Evolutionary conservation across 1,140 invertebrate genomes (phyloP), one percentile per base, ranked within the genome.

Genomic region (Stratiolaelaps scimitus): DNA sequence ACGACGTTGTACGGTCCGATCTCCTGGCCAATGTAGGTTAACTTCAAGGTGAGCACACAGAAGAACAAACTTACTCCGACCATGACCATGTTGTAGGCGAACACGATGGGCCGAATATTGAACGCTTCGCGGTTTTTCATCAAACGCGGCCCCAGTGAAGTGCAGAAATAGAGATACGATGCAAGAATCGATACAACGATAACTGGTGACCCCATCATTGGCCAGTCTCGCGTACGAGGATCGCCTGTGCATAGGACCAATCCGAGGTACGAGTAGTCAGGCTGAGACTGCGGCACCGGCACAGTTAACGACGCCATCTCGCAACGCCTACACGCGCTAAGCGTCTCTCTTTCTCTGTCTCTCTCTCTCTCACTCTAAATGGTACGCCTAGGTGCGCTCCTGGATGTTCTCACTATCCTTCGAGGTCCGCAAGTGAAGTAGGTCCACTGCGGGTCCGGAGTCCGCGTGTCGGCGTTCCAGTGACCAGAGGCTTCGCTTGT

Each of bases 101-200:
- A 72, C 53, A 80, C 72, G 4, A 75, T 17, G 30, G 64, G 66
- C 29, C 76, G 72, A 1, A 80, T 71, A 17, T 74, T 71, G 69
- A 74, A 78, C 13, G 79, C 70, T 66, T 72, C 67, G 46, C 74
- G 68, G 60, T 74, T 72, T 53, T 74, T 70, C 79, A 80, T 80
- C 43, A 73, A 69, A 65, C 70, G 73, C 30, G 75, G 76, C 20
- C 78, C 79, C 43, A 66, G 66, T 65, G 71, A 67, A 19, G 73
- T 66, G 1, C 78, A 76, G 34, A 76, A 68, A 28, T 73, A 66
- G 26, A 79, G 69, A 68, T 80, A 80, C 4, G 71, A 53, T 2
- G 70, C 68, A 19, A 75, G 73, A 34, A 78, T 70, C 0, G 70
- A 53, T 10, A 77, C 60, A 1, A 77, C 76, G 5, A 77, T 75